These are phyloP conservation scores for Parus major DNA, from an alignment of 2,113 vertebrate species.

Conservation along the genomic window DNA sequence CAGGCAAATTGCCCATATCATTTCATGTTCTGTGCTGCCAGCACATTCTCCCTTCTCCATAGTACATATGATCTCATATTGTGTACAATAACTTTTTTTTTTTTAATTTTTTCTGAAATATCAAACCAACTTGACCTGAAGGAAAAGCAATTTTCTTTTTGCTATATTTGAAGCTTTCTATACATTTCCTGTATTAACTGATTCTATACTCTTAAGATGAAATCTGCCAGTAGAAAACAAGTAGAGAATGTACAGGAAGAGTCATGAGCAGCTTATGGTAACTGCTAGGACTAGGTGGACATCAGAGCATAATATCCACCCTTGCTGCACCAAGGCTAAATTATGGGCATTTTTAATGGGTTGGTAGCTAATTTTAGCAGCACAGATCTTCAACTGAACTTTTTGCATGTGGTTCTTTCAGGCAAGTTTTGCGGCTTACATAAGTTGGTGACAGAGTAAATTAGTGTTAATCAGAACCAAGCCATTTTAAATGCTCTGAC, in stretches of 20 bases:
- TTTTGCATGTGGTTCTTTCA: not conserved
- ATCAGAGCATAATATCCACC: not conserved
- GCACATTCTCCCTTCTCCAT: not conserved
- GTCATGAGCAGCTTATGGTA: not conserved
- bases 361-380: not conserved
- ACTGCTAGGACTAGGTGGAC: not conserved
- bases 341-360: not conserved
- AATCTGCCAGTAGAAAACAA: not conserved
- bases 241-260: not conserved
- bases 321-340: not conserved
- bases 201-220: not conserved
- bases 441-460: not conserved
- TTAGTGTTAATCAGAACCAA: not conserved
- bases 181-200: not conserved
- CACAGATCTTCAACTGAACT: not conserved
- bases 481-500: not conserved
- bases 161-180: not conserved
- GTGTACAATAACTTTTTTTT: not conserved
- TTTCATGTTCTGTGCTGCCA: not conserved
- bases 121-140: not conserved
- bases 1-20: not conserved
- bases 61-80: not conserved
- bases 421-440: not conserved
- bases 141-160: not conserved
- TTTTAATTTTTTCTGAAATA: not conserved